phyloP scores from a whole-genome alignment of 1,140 invertebrate species.

The Mercenaria mercenaria region DNA sequence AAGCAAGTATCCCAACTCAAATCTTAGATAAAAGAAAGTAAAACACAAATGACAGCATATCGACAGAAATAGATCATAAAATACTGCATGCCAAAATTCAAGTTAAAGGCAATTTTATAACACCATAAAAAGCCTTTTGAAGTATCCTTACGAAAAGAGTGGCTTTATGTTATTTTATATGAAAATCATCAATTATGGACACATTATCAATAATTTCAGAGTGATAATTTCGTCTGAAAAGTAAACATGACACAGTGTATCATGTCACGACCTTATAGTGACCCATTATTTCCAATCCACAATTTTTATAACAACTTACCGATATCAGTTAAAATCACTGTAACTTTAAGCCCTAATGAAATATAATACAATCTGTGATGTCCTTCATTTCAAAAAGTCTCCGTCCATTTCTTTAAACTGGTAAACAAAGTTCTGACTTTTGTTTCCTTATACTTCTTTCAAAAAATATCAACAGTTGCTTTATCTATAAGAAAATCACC shows the following conservation, averaged over 20 bases:
- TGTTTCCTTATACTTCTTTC: too few species aligned
- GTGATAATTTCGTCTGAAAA: neutral
- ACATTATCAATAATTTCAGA: constrained; percentile 23
- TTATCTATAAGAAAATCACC: too few species aligned
- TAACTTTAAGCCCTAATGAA: too few species aligned
- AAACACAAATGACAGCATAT: neutral
- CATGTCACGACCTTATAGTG: constrained; percentile 29
- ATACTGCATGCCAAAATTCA: neutral
- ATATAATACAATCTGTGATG: too few species aligned
- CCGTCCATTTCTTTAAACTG: too few species aligned
- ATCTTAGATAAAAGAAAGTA: neutral
- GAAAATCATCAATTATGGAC: constrained; percentile 27
- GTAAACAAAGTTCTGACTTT: too few species aligned
- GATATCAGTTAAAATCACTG: neutral
- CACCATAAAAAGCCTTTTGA: constrained; percentile 22
- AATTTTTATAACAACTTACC: constrained; percentile 17
- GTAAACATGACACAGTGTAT: constrained; percentile 2
- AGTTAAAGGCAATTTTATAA: neutral
- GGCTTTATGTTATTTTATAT: constrained; percentile 44
- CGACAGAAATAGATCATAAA: constrained; percentile 7
- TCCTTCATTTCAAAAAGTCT: too few species aligned
- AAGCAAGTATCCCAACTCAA: too few species aligned
- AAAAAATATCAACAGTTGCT: too few species aligned
- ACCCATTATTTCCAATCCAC: neutral
- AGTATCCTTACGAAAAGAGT: neutral